Conservation (phyloP, 2,797 vertebrate species). For the Scomberomorus guttatus region DNA sequence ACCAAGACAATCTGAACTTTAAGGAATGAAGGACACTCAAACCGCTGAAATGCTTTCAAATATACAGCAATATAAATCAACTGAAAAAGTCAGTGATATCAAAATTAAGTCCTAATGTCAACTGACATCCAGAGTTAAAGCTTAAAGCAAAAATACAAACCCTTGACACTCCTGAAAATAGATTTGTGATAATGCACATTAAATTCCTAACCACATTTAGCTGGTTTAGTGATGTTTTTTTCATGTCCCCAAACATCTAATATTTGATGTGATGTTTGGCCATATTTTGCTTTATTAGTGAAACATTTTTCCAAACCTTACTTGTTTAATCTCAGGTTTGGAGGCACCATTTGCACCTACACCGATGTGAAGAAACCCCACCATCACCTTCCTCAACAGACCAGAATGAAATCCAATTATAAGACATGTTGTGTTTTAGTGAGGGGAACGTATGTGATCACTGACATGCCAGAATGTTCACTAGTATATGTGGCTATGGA, state of each 20-base stretch:
- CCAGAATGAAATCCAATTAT: background rate
- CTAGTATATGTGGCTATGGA: background rate
- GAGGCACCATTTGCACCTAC: slow-evolving; percentile 8
- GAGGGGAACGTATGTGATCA: background rate
- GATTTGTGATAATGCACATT: too few relatives aligned
- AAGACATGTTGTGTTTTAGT: background rate
- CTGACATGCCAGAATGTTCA: background rate
- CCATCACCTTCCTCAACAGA: background rate
- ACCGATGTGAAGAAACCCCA: slow-evolving; percentile 8
- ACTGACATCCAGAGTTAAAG: background rate
- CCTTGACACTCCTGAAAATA: background rate
- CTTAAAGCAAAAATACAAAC: background rate
- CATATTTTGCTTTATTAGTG: background rate
- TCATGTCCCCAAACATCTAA: background rate
- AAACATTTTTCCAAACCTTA: slow-evolving; percentile 7
- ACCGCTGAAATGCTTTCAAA: background rate
- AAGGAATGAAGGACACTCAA: background rate
- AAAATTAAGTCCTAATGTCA: background rate
- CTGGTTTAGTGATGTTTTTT: background rate
- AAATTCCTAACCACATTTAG: background rate
- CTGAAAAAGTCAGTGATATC: background rate
- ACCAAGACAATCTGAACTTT: background rate
- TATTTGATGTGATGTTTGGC: background rate
- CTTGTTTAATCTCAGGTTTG: background rate
- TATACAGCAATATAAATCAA: background rate